Evolutionary conservation across 2,113 vertebrate species (phyloP), one percentile per base, ranked within the genome.

Genomic region (human (Homo sapiens)): DNA sequence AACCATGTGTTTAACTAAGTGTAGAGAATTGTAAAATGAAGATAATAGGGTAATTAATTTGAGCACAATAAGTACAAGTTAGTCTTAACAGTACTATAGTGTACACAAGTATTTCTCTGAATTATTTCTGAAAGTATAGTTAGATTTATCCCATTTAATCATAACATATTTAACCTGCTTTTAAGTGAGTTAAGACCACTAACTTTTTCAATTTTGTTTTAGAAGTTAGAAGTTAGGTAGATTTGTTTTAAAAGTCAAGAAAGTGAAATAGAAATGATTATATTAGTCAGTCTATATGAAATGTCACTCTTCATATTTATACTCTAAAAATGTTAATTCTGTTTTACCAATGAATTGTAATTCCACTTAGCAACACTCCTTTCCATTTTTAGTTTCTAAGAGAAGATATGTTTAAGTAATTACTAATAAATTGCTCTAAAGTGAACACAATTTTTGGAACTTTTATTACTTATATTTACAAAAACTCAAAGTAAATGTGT

Each of bases 41-140:
- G 98, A 98, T 98, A 98, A 98, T 98, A 94, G 90, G 72, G 90
- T 98, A 93, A 98, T 98, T 98, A 43, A 12, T 98, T 98, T 97
- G 93, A 98, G 85, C 91, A 96, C 88, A 98, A 70, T 97, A 98
- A 93, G 96, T 98, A 98, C 94, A 97, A 98, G 97, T 94, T 94
- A 95, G 96, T 96, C 98, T 97, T 98, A 98, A 98, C 55, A 72
- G 3, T 79, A 45, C 23, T 96, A 59, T 45, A 72, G 72, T 87
- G 52, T 96, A 94, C 92, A 94, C 78, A 98, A 89, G 91, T 91
- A 92, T 98, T 96, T 96, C 92, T 97, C 9, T 97, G 95, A 97
- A 97, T 98, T 98, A 98, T 88, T 55, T 94, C 78, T 96, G 97
- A 61, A 97, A 84, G 6, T 85, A 72, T 52, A 89, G 32, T 81